These are phyloP conservation scores for Caradrina kadenii DNA, from an alignment of 2,888 invertebrate genomes.

Conservation along the genomic window DNA sequence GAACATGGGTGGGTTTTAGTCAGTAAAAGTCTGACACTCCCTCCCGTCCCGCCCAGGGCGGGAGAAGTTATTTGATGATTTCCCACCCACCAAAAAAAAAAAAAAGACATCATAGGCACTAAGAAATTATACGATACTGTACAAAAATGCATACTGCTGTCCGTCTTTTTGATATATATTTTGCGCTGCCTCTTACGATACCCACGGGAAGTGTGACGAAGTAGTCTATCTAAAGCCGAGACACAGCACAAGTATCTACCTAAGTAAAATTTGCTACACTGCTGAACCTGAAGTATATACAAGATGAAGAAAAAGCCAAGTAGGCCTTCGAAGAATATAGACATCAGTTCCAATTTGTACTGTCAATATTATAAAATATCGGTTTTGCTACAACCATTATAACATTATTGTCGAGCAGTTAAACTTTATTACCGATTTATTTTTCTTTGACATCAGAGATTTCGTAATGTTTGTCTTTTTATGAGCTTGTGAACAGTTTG, in stretches of 20 bases:
- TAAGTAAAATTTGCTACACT: conserved; percentile 5
- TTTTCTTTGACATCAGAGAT: conserved; percentile 84
- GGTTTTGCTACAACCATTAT: conserved; percentile 70
- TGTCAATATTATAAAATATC: conserved; percentile 61
- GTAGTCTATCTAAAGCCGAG: conserved; percentile 1
- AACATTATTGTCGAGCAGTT: conserved; percentile 76
- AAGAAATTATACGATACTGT: not conserved
- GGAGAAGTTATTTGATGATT: too few species aligned
- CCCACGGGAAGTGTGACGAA: conserved; percentile 26
- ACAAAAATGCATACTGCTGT: conserved; percentile 7
- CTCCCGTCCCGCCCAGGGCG: too few species aligned
- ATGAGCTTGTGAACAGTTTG: conserved; percentile 85
- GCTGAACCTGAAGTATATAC: conserved; percentile 5
- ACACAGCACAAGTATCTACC: not conserved
- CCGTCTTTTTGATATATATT: conserved; percentile 20
- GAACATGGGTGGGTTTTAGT: too few species aligned
- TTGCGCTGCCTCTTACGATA: conserved; percentile 12
- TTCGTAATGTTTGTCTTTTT: conserved; percentile 83
- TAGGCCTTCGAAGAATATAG: not conserved
- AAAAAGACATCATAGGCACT: not conserved
- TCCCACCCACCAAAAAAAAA: too few species aligned
- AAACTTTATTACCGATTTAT: conserved; percentile 83
- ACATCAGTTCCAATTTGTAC: conserved; percentile 20
- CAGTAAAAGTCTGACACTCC: too few species aligned
- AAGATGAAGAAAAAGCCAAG: not conserved